A percentile compares a stretch with the other conserved stretches of the same genome.
These are phyloP conservation scores for Planococcus citri DNA, from an alignment of 1,140 invertebrate species.

Conservation along the genomic window DNA sequence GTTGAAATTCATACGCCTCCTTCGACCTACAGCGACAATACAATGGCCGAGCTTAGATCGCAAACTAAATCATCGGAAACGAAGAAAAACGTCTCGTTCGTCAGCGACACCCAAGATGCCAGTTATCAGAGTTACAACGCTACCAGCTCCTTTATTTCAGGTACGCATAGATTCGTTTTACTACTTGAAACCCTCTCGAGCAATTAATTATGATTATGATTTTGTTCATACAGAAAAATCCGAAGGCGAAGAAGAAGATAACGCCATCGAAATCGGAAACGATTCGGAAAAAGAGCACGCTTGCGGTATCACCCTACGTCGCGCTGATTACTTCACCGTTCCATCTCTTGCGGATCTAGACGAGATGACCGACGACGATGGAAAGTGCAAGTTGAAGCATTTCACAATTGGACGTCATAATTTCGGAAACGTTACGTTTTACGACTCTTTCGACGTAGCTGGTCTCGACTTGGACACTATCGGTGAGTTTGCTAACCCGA, in stretches of 20 bases:
- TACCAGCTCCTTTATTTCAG: not conserved
- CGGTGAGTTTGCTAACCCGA: slow-evolving; percentile 3
- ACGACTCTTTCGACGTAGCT: slow-evolving; percentile 73
- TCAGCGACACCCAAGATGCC: not conserved
- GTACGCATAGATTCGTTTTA: too few species aligned
- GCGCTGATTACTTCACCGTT: slow-evolving; percentile 75
- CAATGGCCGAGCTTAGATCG: not conserved
- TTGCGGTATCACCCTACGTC: slow-evolving; percentile 44
- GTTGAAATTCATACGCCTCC: not conserved
- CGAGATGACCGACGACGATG: slow-evolving; percentile 49
- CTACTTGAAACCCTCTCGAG: too few species aligned
- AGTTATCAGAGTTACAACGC: not conserved
- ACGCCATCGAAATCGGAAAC: not conserved
- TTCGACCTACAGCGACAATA: not conserved
- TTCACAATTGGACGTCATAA: slow-evolving; percentile 80
- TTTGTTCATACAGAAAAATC: not conserved
- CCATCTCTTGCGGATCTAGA: slow-evolving; percentile 64
- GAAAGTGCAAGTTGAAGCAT: slow-evolving; percentile 72
- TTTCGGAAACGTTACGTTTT: slow-evolving; percentile 86
- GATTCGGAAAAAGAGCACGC: not conserved
- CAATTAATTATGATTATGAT: too few species aligned
- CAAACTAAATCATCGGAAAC: not conserved
- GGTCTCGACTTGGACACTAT: slow-evolving; percentile 40
- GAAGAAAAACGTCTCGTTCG: not conserved
- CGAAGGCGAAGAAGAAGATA: not conserved